phyloP scores from a whole-genome alignment of 1,140 invertebrate genomes.

The Elymnias hypermnestra region DNA sequence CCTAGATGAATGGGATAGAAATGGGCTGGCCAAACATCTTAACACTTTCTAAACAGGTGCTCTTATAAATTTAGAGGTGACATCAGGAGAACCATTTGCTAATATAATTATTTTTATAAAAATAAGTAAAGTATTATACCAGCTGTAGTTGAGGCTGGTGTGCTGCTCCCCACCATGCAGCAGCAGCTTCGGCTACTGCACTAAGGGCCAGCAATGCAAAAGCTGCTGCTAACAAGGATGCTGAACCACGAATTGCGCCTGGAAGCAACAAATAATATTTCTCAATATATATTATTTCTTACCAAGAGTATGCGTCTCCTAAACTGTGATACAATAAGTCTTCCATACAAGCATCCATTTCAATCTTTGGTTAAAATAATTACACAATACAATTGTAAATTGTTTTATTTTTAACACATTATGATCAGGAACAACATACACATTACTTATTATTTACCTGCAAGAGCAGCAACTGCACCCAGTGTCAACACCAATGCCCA shows the following conservation, averaged over 20 bases:
- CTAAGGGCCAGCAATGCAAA: slow-evolving; percentile 44
- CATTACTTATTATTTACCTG: slow-evolving; percentile 19
- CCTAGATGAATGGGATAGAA: no score
- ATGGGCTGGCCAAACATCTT: no score
- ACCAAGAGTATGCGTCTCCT: no score
- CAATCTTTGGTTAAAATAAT: no score
- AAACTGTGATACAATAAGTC: no score
- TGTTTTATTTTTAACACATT: no score
- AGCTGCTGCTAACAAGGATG: slow-evolving; percentile 44
- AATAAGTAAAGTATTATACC: no score
- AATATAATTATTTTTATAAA: no score
- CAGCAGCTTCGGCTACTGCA: slow-evolving; percentile 46
- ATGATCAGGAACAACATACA: background rate
- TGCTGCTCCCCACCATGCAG: slow-evolving; percentile 55
- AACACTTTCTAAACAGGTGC: background rate
- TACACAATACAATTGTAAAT: no score
- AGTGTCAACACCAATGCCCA: slow-evolving; percentile 45
- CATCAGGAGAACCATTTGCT: background rate
- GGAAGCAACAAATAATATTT: background rate
- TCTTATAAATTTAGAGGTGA: background rate
- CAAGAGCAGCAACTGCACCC: slow-evolving; percentile 38
- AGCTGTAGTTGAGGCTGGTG: slow-evolving; percentile 28
- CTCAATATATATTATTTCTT: no score
- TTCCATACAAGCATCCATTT: no score
- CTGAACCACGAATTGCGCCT: slow-evolving; percentile 40